Conservation (phyloP, 2,113 vertebrate genomes). For the Sebastes schlegelii region DNA sequence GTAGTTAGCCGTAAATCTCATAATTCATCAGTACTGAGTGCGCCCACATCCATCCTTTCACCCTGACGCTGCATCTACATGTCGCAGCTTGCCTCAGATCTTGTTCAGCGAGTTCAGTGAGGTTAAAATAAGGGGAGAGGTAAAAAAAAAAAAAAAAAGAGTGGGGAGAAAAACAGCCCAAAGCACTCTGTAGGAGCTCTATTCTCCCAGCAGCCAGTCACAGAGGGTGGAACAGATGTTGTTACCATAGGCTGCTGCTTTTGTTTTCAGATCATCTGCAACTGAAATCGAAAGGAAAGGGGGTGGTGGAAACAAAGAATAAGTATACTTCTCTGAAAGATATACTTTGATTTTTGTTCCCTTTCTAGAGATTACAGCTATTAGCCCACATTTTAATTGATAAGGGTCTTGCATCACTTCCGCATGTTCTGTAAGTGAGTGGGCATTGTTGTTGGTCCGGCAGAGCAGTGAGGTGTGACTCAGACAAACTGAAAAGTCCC, state of each 20-base stretch:
- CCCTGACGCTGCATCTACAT: constrained; percentile 56
- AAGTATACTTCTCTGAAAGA: background rate
- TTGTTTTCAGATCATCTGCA: constrained; percentile 17
- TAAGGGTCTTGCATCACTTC: constrained; percentile 21
- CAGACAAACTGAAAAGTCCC: constrained; percentile 60
- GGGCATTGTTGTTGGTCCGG: constrained; percentile 6
- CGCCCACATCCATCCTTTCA: constrained; percentile 47
- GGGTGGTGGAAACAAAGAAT: background rate
- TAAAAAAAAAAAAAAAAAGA: constrained; percentile 18
- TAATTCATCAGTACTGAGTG: constrained; percentile 28
- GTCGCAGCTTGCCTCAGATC: constrained; percentile 76
- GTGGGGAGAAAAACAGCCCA: constrained; percentile 41
- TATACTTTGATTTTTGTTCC: background rate
- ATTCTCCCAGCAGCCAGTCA: constrained; percentile 19
- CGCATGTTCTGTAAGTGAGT: constrained; percentile 9
- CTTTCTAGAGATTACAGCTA: background rate
- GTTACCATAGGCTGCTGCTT: constrained; percentile 1
- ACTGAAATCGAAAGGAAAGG: background rate
- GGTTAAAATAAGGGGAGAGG: constrained; percentile 41
- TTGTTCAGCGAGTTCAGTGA: constrained; percentile 77
- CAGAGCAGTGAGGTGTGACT: constrained; percentile 53
- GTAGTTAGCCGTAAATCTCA: constrained; percentile 58
- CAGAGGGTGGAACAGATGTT: constrained; percentile 35
- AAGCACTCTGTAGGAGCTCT: constrained; percentile 11
- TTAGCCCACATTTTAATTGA: background rate